Base-by-base conservation (phyloP, 30 jellyfish, hydroid and myxozoan species). In the Aurelia aurita region DNA sequence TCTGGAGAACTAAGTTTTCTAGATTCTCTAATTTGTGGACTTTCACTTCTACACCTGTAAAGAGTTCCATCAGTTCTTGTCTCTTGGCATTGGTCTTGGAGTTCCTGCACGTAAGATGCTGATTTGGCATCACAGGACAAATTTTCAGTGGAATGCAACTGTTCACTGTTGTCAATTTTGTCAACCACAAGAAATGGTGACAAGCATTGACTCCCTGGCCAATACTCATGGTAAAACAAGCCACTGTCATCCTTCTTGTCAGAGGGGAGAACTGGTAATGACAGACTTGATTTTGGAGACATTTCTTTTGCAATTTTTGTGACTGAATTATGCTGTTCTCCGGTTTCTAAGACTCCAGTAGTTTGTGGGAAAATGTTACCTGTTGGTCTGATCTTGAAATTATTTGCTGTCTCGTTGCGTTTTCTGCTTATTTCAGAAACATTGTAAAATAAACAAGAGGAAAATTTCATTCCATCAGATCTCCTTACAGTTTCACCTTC, bases 141-240 rank as follows among this genome's bases (percentile, higher is more conserved):
- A 5, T 15, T 39, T 6, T 39, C 51, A 39, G 51, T 39, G 16
- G 16, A 39, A 4, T 6, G 7, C 51, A 39, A 39, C 14, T 3
- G 16, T 39, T 39, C 13, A 5, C 9, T 7, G 9, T 39, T 39
- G 13, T 55, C 67, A 55, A n/a, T 16, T 55, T 55, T 55, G 25
- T 55, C 67, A 55, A 55, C 67, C 4, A 55, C 67, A 55, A 55
- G 67, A 22, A 55, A 55, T 19, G 67, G 67, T 19, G 67, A 55
- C 67, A 55, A 22, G 67, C 67, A 55, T 16, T 55, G 67, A 55
- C 29, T 55, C 13, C 27, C 67, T 2, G 67, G 67, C 67, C 67
- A 55, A 22, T 55, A 22, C 67, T 55, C 67, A 6, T 55, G 67
- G 29, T 14, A 55, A 55, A 55, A 55, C 32, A 55, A 55, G 11